Conservation (phyloP, 2,797 vertebrate genomes). For the Gallinago solitaria region DNA sequence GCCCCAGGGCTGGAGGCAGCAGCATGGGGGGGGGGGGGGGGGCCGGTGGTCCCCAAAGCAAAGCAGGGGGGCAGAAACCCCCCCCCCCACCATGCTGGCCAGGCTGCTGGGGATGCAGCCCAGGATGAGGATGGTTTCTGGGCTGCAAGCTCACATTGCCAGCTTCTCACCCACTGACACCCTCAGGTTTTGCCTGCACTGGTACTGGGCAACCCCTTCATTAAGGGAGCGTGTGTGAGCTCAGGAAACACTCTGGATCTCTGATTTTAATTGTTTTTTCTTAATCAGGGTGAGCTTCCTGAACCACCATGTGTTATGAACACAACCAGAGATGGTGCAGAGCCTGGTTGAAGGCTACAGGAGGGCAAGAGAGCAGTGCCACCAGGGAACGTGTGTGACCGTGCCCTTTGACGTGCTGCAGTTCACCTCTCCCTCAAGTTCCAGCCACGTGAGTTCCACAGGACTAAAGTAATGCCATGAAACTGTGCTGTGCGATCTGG, state of each 20-base stretch:
- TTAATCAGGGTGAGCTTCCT: neutral
- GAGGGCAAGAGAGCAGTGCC: neutral
- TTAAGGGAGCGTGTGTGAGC: neutral
- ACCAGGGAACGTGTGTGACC: rapidly evolving
- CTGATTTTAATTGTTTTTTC: neutral
- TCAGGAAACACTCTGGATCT: neutral
- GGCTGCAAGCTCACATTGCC: neutral
- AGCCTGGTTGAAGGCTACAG: rapidly evolving
- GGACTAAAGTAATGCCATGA: rapidly evolving
- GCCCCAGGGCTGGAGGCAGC: neutral
- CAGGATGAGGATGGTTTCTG: neutral
- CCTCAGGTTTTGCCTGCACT: neutral
- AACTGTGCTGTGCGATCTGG: neutral
- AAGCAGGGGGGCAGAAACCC: neutral
- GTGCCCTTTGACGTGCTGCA: rapidly evolving
- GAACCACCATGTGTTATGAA: neutral
- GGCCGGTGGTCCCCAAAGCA: neutral
- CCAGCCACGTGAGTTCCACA: neutral
- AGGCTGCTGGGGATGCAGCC: neutral
- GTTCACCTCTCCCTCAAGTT: neutral
- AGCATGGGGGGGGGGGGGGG: too few species aligned
- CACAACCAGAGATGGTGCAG: neutral
- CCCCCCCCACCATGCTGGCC: neutral
- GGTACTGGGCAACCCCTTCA: neutral
- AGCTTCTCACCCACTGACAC: neutral